phyloP scores from a whole-genome alignment of 2,797 vertebrate species.

The Hirundo rustica region DNA sequence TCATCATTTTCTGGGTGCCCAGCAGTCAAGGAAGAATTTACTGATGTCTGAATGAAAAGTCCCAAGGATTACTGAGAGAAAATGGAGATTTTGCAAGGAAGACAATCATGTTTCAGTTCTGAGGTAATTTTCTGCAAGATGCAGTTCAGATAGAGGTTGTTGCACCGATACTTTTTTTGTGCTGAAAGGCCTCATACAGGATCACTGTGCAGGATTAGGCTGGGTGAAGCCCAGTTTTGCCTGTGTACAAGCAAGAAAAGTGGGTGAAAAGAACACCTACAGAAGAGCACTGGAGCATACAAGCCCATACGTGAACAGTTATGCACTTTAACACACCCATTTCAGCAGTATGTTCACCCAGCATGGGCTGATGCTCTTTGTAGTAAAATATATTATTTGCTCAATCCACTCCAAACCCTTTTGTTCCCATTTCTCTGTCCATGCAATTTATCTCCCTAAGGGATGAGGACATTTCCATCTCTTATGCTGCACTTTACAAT shows the following conservation, averaged over 20 bases:
- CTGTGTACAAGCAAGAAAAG: background rate
- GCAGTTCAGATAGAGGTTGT: background rate
- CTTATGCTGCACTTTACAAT: background rate
- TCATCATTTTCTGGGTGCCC: background rate
- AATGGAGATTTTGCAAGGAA: background rate
- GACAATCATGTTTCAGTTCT: background rate
- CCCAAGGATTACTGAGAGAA: background rate
- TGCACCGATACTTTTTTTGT: background rate
- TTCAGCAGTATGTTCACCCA: background rate
- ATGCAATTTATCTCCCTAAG: background rate
- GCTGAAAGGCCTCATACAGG: rapidly evolving
- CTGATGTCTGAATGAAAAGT: background rate
- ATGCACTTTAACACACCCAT: background rate
- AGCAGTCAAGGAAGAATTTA: background rate
- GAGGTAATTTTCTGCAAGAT: rapidly evolving
- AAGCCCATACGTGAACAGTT: rapidly evolving
- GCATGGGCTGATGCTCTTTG: rapidly evolving
- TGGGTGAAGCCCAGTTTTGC: background rate
- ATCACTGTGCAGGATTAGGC: background rate
- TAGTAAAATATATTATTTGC: background rate
- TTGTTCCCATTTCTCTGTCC: background rate
- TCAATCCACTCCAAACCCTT: background rate
- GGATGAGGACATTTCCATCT: background rate
- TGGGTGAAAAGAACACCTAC: background rate
- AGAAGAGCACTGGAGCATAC: background rate